Percentiles rank a stretch among this genome's conserved stretches.
Conservation (phyloP, 2,113 vertebrate genomes). For the Ursus arctos region DNA sequence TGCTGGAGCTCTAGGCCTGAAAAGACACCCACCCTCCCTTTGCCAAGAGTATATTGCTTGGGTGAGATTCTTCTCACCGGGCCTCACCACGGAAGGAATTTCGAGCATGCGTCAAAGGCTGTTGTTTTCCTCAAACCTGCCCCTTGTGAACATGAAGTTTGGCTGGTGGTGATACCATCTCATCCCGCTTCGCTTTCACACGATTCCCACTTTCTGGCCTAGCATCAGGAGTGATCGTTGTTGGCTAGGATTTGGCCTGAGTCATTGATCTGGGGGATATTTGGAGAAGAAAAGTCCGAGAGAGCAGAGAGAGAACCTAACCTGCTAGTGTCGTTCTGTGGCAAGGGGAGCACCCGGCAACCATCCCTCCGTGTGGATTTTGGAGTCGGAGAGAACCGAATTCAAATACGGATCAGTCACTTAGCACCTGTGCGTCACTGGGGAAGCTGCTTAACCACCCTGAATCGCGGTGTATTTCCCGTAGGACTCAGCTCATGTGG, state of each 20-base stretch:
- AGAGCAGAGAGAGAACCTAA: background rate
- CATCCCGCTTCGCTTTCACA: background rate
- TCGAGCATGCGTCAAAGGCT: background rate
- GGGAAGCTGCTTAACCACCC: background rate
- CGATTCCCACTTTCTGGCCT: background rate
- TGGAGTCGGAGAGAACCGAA: background rate
- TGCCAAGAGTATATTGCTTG: background rate
- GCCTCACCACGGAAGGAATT: slow-evolving; percentile 16
- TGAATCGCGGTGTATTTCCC: background rate
- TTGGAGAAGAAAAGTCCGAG: background rate
- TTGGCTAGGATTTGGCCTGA: slow-evolving; percentile 20
- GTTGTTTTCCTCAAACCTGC: slow-evolving; percentile 38
- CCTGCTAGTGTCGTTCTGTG: background rate
- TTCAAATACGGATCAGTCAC: background rate
- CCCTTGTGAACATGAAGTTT: background rate
- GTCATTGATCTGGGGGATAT: background rate
- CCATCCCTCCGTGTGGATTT: background rate
- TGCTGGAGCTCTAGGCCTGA: background rate
- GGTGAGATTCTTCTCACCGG: slow-evolving; percentile 41
- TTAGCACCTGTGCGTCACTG: background rate
- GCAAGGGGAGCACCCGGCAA: background rate
- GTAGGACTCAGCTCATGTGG: background rate
- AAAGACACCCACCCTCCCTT: background rate
- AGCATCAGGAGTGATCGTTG: background rate
- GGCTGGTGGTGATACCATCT: background rate